Base-by-base conservation (phyloP, 2,797 vertebrate genomes). In the Hirundo rustica region DNA sequence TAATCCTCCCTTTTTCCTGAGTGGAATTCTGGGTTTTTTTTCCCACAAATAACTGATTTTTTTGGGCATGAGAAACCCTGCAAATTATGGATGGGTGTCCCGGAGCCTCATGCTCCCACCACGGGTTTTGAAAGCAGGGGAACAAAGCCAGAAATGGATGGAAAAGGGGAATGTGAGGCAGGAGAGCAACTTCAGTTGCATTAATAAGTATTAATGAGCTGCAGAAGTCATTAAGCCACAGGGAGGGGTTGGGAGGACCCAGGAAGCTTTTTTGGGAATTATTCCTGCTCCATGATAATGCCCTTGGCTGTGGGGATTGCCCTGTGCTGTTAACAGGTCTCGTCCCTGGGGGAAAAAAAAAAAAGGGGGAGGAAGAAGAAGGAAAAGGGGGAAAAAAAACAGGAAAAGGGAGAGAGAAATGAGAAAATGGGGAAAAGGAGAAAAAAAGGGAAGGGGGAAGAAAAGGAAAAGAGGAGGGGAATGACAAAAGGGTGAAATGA, bases 1-100 rank as follows among this genome's bases (percentile, higher is more conserved):
- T 66, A 72, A 86, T 23, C 12, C 17, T 58, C 44, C 15, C 21
- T 38, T 4, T 1, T 61, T 68, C 29, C 80, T 51, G n/a, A 36
- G 14, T 10, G 40, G 17, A 80, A 73, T 68, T 76, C 29, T 38
- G 3, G 1, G 5, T 7, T n/a, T 72, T 65, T 65, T 20, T 4
- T 7, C 45, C 10, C 36, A 19, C 0, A 1, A 29, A 75, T 21
- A 80, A 30, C 1, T 1, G 3, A 10, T 10, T 11, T 30, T 26
- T 76, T n/a, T 34, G 20, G 75, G 55, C 23, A 64, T 3, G 2
- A 38, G 11, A 57, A 78, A 25, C 51, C 30, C 27, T 2, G 1
- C 18, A 38, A 79, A 36, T 34, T 32, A 11, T 11, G 47, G 11
- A 42, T 50, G 27, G 64, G 20, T 62, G n/a, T 93, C 72, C 48